Base-by-base conservation (phyloP, 2,888 invertebrate genomes). In the Arctia plantaginis region DNA sequence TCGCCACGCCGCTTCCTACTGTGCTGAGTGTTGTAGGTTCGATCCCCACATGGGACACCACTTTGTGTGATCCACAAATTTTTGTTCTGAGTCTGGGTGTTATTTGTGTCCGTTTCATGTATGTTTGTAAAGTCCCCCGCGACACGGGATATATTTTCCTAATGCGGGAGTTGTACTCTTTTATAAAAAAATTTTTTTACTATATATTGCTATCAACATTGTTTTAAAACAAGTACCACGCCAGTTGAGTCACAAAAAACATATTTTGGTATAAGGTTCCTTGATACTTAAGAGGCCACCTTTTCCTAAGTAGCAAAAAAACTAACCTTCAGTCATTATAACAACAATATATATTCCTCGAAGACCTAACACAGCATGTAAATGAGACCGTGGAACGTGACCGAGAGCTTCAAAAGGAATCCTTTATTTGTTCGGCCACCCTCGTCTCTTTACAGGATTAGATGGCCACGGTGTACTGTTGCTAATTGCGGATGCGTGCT, bases 321-420 rank as follows among this genome's bases (percentile, higher is more conserved):
- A 62, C 6, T 41, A 62, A 44, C 41, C 41, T 44, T 7, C 23
- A 70, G 30, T 39, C 62, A 39, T 62, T 41, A 55, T 80, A 41
- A 23, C 30, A 59, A 55, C 71, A 76, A 78, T 76, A 76, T 73
- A 75, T 83, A 69, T 80, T 76, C 73, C 74, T 72, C 70, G 55
- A 70, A 83, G 78, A 80, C 66, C 73, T 62, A 76, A 81, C 73
- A 75, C 71, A 71, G 47, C 65, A 81, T 81, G 81, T 74, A 78
- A 81, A 81, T 83, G 66, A 74, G 81, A 23, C 71, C 78, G 71
- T 69, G 74, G 74, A 76, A 78, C 83, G 83, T 74, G 78, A 78
- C 81, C 72, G 71, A 74, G 66, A 72, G 81, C 76, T 66, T 68
- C 73, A 44, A 51, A 73, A 68, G 75, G 78, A 83, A 81, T 83